Percentiles rank a stretch among this genome's conserved stretches.
Conservation (phyloP, 1,140 invertebrate genomes). For the Agrypnia vestita region DNA sequence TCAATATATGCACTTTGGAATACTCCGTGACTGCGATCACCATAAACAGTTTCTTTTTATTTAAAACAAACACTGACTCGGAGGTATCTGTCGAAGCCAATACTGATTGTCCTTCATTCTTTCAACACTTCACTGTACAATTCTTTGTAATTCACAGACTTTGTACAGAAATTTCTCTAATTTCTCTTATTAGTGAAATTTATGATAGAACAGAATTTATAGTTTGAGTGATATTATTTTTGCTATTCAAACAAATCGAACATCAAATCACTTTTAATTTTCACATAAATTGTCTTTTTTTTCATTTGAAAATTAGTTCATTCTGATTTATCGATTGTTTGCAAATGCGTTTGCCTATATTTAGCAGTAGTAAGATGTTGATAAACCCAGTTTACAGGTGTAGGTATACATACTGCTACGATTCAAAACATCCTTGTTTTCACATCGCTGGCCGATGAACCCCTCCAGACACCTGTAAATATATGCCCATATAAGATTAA, state of each 20-base stretch:
- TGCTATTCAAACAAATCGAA: slow-evolving; percentile 6
- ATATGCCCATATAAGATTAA: neutral
- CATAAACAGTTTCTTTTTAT: slow-evolving; percentile 5
- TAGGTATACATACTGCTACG: slow-evolving; percentile 74
- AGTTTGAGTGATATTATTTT: slow-evolving; percentile 11
- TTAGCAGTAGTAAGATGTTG: slow-evolving; percentile 72
- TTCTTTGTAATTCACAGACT: slow-evolving; percentile 27
- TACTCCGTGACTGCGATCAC: slow-evolving; percentile 17
- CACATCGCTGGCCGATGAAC: slow-evolving; percentile 87
- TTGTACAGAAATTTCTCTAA: slow-evolving; percentile 32
- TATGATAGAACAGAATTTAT: slow-evolving; percentile 25
- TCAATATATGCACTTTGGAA: slow-evolving; percentile 35
- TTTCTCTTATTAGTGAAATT: slow-evolving; percentile 21
- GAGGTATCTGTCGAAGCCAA: slow-evolving; percentile 25
- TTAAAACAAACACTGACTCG: slow-evolving; percentile 9
- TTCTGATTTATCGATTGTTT: slow-evolving; percentile 18
- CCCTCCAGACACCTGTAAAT: slow-evolving; percentile 86
- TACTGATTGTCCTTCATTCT: slow-evolving; percentile 28
- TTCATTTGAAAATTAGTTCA: slow-evolving; percentile 15
- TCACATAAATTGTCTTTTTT: slow-evolving; percentile 34
- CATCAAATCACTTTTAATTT: slow-evolving; percentile 13
- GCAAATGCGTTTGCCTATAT: slow-evolving; percentile 21
- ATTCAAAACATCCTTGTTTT: slow-evolving; percentile 81
- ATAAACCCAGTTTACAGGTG: slow-evolving; percentile 73
- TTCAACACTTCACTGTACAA: slow-evolving; percentile 34